phyloP scores from a whole-genome alignment of 2,797 vertebrate species.

The Sebastes nivosus region DNA sequence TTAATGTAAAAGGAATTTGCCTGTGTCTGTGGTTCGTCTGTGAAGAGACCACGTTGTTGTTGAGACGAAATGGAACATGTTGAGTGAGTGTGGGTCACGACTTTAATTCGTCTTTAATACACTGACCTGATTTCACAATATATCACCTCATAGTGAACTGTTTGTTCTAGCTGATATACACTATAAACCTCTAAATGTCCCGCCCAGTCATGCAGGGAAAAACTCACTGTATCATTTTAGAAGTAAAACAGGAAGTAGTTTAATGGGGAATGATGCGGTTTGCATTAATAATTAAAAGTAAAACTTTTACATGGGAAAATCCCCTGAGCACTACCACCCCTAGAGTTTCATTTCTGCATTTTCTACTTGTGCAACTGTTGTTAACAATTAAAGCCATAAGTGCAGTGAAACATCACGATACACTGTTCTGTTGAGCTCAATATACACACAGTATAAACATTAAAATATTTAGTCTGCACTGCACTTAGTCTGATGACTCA shows the following conservation, averaged over 20 bases:
- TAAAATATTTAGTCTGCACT: neutral
- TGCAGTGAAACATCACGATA: neutral
- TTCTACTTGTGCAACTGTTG: neutral
- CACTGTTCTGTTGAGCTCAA: neutral
- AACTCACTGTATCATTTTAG: neutral
- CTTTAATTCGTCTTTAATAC: constrained; percentile 28
- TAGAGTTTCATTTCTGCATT: neutral
- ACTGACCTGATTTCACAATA: constrained; percentile 32
- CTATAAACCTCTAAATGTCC: neutral
- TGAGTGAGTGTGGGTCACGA: constrained; percentile 4
- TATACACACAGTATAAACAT: neutral
- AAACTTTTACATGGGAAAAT: neutral
- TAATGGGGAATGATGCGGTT: neutral
- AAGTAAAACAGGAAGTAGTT: neutral
- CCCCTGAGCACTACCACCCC: neutral
- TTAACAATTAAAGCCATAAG: neutral
- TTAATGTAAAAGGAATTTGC: constrained; percentile 39
- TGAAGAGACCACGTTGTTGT: constrained; percentile 3
- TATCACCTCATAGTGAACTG: neutral
- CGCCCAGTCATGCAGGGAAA: neutral
- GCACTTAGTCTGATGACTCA: constrained; percentile 1
- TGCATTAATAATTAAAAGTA: constrained; percentile 28
- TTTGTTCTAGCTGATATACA: neutral
- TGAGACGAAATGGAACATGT: constrained; percentile 34
- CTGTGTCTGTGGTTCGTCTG: constrained; percentile 21